phyloP scores from a whole-genome alignment of 2,888 invertebrate genomes.

The Epistrophe grossulariae region DNA sequence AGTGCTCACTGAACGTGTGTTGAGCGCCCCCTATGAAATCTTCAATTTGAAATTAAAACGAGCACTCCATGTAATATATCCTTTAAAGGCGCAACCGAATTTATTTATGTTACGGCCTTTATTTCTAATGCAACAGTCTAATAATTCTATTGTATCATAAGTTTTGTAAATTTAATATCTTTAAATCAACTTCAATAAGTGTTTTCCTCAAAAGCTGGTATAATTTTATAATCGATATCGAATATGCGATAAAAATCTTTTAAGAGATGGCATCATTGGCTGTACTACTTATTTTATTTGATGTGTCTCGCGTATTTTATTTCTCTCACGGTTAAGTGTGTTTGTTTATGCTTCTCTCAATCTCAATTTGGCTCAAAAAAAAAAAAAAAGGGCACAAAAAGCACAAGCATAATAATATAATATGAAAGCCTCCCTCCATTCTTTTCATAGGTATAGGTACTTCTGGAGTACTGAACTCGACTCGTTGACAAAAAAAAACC shows the following conservation, averaged over 20 bases:
- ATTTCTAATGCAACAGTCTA: too few relatives aligned
- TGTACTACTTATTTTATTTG: background rate
- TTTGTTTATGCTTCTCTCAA: slow-evolving; percentile 44
- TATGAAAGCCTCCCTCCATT: slow-evolving; percentile 24
- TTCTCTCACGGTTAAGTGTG: slow-evolving; percentile 50
- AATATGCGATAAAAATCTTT: background rate
- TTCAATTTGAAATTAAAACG: too few relatives aligned
- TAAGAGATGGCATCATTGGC: slow-evolving; percentile 7
- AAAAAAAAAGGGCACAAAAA: slow-evolving; percentile 25
- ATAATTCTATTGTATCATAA: too few relatives aligned
- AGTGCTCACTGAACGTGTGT: too few relatives aligned
- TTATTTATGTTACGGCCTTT: too few relatives aligned
- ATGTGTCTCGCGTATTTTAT: slow-evolving; percentile 19
- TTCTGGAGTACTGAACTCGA: slow-evolving; percentile 48
- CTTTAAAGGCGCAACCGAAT: too few relatives aligned
- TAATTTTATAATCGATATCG: background rate
- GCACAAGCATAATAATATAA: background rate
- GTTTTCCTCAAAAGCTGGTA: background rate
- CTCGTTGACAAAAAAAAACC: slow-evolving; percentile 43
- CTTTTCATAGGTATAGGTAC: background rate
- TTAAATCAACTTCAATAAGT: background rate
- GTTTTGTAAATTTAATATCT: too few relatives aligned
- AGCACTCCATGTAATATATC: too few relatives aligned
- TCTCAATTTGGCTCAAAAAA: slow-evolving; percentile 43
- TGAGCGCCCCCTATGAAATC: too few relatives aligned